phyloP scores from a whole-genome alignment of 2,888 invertebrate genomes.

The Metalampra italica region DNA sequence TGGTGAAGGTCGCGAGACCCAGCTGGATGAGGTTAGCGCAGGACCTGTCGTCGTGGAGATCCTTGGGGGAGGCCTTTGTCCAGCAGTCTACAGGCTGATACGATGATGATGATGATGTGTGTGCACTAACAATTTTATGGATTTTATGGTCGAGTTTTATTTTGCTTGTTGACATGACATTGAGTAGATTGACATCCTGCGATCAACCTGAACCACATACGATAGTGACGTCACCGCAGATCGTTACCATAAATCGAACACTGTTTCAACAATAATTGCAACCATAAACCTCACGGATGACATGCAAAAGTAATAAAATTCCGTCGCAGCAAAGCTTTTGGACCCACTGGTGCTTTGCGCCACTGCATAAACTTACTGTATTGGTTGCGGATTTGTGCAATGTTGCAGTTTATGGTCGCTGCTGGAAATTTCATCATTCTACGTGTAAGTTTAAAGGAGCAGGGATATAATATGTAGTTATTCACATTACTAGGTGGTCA shows the following conservation, averaged over 20 bases:
- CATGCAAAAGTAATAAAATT: constrained; percentile 62
- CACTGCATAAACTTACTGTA: constrained; percentile 30
- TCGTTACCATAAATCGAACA: constrained; percentile 40
- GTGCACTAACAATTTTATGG: too few species aligned
- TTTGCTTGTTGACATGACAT: not conserved
- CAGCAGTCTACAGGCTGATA: too few species aligned
- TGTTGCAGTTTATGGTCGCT: constrained; percentile 20
- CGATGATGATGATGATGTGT: too few species aligned
- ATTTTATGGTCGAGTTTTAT: not conserved
- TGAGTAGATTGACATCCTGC: not conserved
- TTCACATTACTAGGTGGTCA: too few species aligned
- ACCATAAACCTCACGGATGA: constrained; percentile 62
- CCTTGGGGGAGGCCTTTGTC: too few species aligned
- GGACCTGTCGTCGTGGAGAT: too few species aligned
- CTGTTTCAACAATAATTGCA: constrained; percentile 56
- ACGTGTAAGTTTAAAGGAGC: too few species aligned
- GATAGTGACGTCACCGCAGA: constrained; percentile 13
- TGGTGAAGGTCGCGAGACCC: too few species aligned
- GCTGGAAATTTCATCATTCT: not conserved
- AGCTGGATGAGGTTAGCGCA: too few species aligned
- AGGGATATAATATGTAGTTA: too few species aligned
- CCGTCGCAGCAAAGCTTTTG: constrained; percentile 31
- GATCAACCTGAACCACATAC: constrained; percentile 22
- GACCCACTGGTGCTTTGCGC: constrained; percentile 21
- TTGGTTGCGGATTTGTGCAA: constrained; percentile 26